Percentiles rank a stretch among this genome's conserved stretches.
Evolutionary conservation across 2,888 invertebrate species (phyloP).

Genomic region (Lasioglossum morio): DNA sequence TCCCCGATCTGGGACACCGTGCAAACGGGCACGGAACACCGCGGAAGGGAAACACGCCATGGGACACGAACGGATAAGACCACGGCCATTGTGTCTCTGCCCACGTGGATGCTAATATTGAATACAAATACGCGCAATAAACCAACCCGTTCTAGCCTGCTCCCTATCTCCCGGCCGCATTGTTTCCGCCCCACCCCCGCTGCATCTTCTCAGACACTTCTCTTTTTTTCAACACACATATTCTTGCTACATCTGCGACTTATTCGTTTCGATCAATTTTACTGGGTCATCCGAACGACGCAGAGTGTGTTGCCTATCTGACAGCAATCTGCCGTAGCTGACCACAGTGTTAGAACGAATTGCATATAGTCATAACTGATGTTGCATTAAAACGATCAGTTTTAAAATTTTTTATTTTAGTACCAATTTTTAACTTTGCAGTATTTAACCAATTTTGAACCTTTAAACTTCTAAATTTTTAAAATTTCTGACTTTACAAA

Average conservation of each 20-base stretch:
- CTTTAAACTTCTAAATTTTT: too few species aligned
- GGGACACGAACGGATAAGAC: conserved; percentile 71
- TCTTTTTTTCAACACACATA: conserved; percentile 9
- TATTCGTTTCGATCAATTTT: neutral
- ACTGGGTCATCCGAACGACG: neutral
- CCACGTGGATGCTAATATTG: conserved; percentile 80
- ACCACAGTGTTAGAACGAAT: too few species aligned
- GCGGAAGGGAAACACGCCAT: conserved; percentile 57
- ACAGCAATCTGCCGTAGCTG: neutral
- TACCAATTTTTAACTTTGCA: too few species aligned
- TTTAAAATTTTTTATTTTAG: too few species aligned
- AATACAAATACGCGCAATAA: conserved; percentile 75
- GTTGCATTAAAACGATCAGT: too few species aligned
- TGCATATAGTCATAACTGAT: too few species aligned
- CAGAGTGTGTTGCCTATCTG: neutral
- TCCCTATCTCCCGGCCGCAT: conserved; percentile 61
- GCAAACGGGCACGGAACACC: conserved; percentile 40
- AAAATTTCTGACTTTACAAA: too few species aligned
- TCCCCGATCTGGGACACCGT: conserved; percentile 52
- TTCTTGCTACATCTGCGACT: conserved; percentile 21
- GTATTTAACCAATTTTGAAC: too few species aligned
- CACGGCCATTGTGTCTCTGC: conserved; percentile 78
- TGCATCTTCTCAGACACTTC: conserved; percentile 23
- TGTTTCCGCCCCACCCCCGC: conserved; percentile 52
- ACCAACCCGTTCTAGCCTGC: conserved; percentile 66